Evolutionary conservation across 2,113 vertebrate species (phyloP).

Genomic region (Syngnathoides biaculeatus): DNA sequence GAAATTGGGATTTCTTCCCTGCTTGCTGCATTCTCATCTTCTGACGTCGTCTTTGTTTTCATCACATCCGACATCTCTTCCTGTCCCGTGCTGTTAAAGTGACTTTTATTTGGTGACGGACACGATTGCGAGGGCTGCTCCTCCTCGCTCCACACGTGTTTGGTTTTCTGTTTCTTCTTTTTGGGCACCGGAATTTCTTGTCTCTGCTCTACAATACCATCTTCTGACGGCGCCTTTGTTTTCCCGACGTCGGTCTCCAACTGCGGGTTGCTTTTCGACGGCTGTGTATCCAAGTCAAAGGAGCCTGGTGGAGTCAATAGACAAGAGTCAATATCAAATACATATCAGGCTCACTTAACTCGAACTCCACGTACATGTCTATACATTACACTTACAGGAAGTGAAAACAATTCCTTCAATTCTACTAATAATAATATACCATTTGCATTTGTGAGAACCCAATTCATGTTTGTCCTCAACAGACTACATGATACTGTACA

Average conservation of each 20-base stretch:
- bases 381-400: not conserved
- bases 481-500: too few species aligned
- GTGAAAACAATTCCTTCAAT: too few species aligned
- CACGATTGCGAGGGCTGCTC: not conserved
- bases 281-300: slow-evolving; percentile 20
- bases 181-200: too few species aligned
- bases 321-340: not conserved
- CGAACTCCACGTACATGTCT: not conserved
- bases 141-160: not conserved
- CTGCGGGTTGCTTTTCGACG: not conserved
- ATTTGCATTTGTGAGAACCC: too few species aligned
- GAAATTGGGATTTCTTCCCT: not conserved
- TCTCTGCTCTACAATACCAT: too few species aligned
- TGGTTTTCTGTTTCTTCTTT: not conserved
- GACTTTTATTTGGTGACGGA: not conserved
- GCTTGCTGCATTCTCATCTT: slow-evolving; percentile 5
- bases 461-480: too few species aligned
- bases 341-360: too few species aligned
- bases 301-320: slow-evolving; percentile 37
- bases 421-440: too few species aligned
- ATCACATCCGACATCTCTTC: not conserved
- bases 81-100: not conserved
- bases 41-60: slow-evolving; percentile 11
- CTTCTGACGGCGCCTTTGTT: too few species aligned
- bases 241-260: not conserved